These are phyloP conservation scores for Brassicogethes aeneus DNA, from an alignment of 2,888 invertebrate genomes.

Conservation along the genomic window DNA sequence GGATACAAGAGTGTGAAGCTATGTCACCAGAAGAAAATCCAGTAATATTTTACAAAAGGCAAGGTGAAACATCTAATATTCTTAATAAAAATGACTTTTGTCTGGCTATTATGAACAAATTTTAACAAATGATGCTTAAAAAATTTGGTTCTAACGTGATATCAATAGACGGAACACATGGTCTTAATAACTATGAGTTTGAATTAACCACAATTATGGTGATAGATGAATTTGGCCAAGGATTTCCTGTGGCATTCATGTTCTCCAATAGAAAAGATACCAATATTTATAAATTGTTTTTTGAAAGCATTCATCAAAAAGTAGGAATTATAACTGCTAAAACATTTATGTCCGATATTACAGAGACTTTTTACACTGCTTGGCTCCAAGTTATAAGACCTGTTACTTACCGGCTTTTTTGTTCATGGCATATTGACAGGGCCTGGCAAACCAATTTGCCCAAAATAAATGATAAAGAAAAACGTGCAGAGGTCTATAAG, in stretches of 20 bases:
- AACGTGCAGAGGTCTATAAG: background rate
- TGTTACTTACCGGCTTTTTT: background rate
- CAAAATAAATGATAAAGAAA: constrained; percentile 1
- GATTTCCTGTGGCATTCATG: constrained; percentile 7
- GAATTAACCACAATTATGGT: constrained; percentile 8
- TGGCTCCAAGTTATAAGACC: background rate
- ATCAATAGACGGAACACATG: background rate
- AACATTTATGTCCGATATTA: too few relatives aligned
- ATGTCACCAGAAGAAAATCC: background rate
- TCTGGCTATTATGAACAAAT: constrained; percentile 3
- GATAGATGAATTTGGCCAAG: constrained; percentile 11
- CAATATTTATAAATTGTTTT: constrained; percentile 1
- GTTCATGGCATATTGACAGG: constrained; percentile 1
- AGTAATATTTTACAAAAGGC: constrained; percentile 3
- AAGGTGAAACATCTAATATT: background rate
- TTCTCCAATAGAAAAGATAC: constrained; percentile 9
- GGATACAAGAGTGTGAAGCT: background rate
- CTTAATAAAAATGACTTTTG: background rate
- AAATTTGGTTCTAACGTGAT: constrained; percentile 3
- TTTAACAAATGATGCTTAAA: background rate
- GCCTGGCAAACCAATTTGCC: constrained; percentile 1
- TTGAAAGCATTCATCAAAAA: background rate
- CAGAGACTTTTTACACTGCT: background rate
- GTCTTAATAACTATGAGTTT: constrained; percentile 10
- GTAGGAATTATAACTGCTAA: background rate